Conservation (phyloP, 2,113 vertebrate genomes). For the Sylvietta virens region DNA sequence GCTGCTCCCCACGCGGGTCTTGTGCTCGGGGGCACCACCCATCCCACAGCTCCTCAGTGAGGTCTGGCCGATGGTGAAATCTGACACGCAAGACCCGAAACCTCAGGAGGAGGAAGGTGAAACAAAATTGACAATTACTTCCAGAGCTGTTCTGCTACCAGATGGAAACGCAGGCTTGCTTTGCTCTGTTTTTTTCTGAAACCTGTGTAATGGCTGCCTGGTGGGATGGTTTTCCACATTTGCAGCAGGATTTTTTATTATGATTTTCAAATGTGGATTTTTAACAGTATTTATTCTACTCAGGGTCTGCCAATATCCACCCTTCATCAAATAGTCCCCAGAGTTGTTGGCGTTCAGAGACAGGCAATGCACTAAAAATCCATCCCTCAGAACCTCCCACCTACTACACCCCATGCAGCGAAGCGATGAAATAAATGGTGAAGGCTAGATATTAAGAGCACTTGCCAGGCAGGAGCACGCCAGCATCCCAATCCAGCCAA, state of each 20-base stretch:
- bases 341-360: not conserved
- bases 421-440: not conserved
- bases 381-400: not conserved
- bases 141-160: not conserved
- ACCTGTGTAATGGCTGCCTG: not conserved
- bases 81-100: not conserved
- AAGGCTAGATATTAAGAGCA: not conserved
- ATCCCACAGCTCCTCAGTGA: not conserved
- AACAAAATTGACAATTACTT: not conserved
- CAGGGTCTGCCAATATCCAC: not conserved
- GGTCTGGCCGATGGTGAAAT: not conserved
- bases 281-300: not conserved
- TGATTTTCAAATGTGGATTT: not conserved
- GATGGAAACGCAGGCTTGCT: not conserved
- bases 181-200: not conserved
- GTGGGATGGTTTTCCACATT: not conserved
- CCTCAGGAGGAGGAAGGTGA: not conserved
- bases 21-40: not conserved
- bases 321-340: not conserved
- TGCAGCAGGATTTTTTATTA: not conserved
- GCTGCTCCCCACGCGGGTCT: accelerated
- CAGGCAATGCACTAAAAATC: not conserved
- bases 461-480: not conserved
- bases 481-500: not conserved
- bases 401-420: not conserved